Evolutionary conservation across 2,113 vertebrate species (phyloP), one percentile per base, ranked within the genome.

Genomic region (Echinops telfairi): DNA sequence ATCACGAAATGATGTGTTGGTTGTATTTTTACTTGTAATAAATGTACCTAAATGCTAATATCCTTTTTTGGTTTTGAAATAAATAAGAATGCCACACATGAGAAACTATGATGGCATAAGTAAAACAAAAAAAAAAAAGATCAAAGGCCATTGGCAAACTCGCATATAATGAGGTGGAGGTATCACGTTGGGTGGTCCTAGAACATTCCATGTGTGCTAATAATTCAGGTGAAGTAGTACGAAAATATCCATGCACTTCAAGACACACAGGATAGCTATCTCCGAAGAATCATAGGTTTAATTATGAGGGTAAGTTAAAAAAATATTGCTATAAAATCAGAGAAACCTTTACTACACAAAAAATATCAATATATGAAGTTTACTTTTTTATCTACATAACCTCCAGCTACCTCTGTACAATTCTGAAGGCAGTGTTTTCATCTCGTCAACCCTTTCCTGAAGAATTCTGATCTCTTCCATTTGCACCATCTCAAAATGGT

Each of bases 51-150:
- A 66, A 29, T 89, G 58, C 8, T 66, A 83, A 92, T 33, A 31
- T 86, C 9, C 16, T 3, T n/a, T 89, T n/a, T 89, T 78, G 38
- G 90, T 3, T n/a, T 89, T 78, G 38, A 92, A 71, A 80, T 57
- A 70, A 36, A 11, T 57, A 47, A 12, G 40, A 38, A 14, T 64
- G 17, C 5, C 38, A 91, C 40, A 0, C 16, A 25, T 38, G 47
- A 29, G 70, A 78, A 84, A 87, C 6, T 27, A 71, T 43, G 22
- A 82, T 5, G 38, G 29, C 3, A 4, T 27, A 66, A 43, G 27
- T 58, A 79, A 77, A 90, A 87, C 73, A 15, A 60, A 17, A 29
- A 25, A 57, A 19, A 38, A 83, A 58, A n/a, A 53, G 8, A 25
- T 8, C n/a, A 53, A 47, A 84, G 40, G n/a, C 57, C 36, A 25